Evolutionary conservation across 2,113 vertebrate genomes (phyloP).

Genomic region (Acrocephalus kingi): DNA sequence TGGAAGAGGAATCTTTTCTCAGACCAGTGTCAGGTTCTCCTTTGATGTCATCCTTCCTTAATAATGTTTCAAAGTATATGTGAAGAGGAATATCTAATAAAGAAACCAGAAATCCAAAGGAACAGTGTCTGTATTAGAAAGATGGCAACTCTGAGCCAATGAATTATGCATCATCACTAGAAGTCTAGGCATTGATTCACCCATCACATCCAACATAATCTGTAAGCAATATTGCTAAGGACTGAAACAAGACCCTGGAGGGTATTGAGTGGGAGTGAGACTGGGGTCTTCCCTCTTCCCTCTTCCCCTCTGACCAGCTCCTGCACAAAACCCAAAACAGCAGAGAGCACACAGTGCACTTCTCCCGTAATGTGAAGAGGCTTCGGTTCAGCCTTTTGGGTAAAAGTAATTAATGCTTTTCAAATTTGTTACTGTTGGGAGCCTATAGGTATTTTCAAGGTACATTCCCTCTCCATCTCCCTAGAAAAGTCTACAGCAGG

Average conservation of each 20-base stretch:
- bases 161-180: neutral
- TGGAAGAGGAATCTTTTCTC: neutral
- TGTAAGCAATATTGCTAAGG: neutral
- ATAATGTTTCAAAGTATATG: slow-evolving; percentile 74
- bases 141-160: neutral
- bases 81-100: slow-evolving; percentile 78
- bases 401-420: neutral
- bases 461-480: neutral
- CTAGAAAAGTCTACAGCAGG: neutral
- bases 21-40: slow-evolving; percentile 38
- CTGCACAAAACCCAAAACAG: neutral
- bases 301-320: neutral
- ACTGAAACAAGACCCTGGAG: neutral
- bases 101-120: neutral
- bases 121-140: neutral
- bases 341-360: neutral
- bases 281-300: neutral
- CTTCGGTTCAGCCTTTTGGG: neutral
- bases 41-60: slow-evolving; percentile 77
- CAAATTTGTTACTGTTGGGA: neutral
- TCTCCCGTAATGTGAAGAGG: neutral
- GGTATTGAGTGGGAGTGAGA: neutral
- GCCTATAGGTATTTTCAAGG: neutral
- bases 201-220: neutral
- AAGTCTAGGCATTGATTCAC: neutral